Conservation (phyloP, 2,888 invertebrate species). For the Apamea sordens region DNA sequence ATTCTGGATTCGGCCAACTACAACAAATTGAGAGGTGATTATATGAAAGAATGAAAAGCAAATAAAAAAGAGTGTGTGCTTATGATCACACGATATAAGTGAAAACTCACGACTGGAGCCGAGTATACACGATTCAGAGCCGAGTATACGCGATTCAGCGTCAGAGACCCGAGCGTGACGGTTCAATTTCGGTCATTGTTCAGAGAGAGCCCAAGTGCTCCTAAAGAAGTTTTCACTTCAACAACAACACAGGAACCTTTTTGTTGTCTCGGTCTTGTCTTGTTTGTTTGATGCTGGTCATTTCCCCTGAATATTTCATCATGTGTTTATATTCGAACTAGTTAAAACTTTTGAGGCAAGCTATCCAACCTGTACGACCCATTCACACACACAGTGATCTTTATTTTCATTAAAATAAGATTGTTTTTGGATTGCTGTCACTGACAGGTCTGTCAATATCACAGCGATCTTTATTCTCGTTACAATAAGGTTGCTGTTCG, state of each 20-base stretch:
- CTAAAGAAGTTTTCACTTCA: neutral
- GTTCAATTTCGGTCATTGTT: neutral
- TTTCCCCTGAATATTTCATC: neutral
- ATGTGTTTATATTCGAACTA: neutral
- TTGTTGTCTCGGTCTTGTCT: neutral
- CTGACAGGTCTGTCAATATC: neutral
- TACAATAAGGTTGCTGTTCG: neutral
- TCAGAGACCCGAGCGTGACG: neutral
- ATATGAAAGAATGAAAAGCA: neutral
- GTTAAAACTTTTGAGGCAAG: neutral
- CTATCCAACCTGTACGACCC: neutral
- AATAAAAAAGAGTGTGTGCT: neutral
- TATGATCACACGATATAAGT: neutral
- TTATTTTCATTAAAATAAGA: neutral
- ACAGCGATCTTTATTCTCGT: neutral
- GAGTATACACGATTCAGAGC: neutral
- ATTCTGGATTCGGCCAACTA: too few relatives aligned
- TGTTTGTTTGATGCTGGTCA: neutral
- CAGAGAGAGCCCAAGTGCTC: neutral
- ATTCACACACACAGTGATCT: neutral
- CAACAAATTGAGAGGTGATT: neutral
- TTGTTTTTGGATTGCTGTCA: neutral
- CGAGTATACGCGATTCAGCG: too few relatives aligned
- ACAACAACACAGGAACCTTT: neutral
- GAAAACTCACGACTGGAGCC: neutral